These are phyloP conservation scores for Mola mola DNA, from an alignment of 2,113 vertebrate genomes.

Conservation along the genomic window DNA sequence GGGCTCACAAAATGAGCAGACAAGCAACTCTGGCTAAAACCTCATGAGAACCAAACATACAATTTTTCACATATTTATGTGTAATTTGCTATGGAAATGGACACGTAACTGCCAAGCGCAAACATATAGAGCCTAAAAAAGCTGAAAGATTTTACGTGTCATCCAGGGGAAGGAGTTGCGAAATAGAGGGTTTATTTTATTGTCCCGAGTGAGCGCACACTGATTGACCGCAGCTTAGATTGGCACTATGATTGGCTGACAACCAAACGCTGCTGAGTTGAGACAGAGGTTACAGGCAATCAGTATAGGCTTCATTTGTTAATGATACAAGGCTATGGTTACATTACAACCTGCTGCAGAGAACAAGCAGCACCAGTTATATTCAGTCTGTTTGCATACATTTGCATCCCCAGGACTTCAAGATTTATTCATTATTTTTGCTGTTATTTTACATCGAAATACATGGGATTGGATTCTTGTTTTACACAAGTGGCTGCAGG, in stretches of 20 bases:
- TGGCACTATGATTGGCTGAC: conserved; percentile 58
- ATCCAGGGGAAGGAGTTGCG: conserved; percentile 21
- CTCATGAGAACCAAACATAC: conserved; percentile 15
- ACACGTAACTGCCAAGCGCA: conserved; percentile 4
- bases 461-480: conserved; percentile 23
- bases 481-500: conserved; percentile 45
- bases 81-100: no score
- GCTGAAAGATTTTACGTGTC: conserved; percentile 2
- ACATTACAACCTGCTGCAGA: conserved; percentile 42
- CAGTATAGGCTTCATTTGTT: conserved; percentile 65
- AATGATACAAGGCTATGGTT: conserved; percentile 56
- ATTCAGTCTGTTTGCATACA: conserved; percentile 15
- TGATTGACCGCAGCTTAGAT: conserved; percentile 58
- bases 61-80: conserved; percentile 32
- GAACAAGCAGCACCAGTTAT: conserved; percentile 39
- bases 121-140: conserved; percentile 8
- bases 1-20: conserved; percentile 26
- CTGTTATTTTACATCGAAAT: conserved; percentile 24
- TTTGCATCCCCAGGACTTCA: conserved; percentile 25
- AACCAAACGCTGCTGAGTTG: conserved; percentile 59
- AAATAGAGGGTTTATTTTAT: conserved; percentile 56
- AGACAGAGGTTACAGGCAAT: conserved; percentile 68
- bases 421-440: conserved; percentile 26
- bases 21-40: conserved; percentile 25
- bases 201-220: conserved; percentile 28